Percentiles rank a stretch among this genome's conserved stretches.
These are phyloP conservation scores for Strix occidentalis DNA, from an alignment of 2,797 vertebrate genomes.

Conservation along the genomic window DNA sequence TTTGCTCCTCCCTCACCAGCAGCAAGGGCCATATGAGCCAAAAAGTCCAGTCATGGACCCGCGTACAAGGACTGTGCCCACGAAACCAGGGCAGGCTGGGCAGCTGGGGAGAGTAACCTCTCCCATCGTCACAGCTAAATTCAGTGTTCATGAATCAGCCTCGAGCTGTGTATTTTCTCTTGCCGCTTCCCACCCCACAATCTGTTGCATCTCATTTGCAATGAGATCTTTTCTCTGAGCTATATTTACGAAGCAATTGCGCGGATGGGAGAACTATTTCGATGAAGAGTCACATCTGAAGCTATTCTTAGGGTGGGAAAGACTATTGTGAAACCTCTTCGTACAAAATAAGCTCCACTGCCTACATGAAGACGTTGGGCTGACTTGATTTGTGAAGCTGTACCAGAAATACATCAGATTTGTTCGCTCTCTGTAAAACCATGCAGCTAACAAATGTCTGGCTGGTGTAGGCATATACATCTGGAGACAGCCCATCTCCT, in stretches of 20 bases:
- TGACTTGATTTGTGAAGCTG: neutral
- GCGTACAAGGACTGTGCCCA: accelerated
- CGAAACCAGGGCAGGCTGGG: neutral
- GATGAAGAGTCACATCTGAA: conserved; percentile 22
- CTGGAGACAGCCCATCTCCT: neutral
- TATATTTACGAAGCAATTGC: neutral
- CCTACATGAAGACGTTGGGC: neutral
- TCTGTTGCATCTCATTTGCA: conserved; percentile 5
- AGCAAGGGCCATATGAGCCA: neutral
- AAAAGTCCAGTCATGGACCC: accelerated
- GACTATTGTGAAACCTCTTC: neutral
- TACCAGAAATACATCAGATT: neutral
- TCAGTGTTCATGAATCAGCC: neutral
- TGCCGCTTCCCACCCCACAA: neutral
- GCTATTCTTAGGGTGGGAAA: conserved; percentile 31
- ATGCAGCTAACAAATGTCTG: neutral
- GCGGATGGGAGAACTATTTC: neutral
- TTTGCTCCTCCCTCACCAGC: neutral
- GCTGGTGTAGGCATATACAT: neutral
- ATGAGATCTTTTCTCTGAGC: neutral
- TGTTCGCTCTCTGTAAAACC: neutral
- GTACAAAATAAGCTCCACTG: neutral
- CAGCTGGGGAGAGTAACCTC: neutral
- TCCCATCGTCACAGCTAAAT: neutral
- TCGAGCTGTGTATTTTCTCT: neutral